Conservation (phyloP, 1,140 invertebrate species). For the Cherax destructor region DNA sequence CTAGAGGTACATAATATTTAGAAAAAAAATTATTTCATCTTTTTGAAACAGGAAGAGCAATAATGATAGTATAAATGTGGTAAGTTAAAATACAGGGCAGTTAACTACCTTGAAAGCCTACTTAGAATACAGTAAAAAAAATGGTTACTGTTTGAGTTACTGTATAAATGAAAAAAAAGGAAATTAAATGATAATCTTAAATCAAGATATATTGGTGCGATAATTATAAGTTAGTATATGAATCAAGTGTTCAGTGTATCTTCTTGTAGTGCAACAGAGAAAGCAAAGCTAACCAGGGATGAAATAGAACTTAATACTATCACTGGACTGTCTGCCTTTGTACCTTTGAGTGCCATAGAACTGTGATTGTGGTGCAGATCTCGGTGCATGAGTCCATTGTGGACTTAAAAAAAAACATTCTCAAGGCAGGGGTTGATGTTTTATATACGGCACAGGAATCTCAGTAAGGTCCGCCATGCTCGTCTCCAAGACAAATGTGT, state of each 20-base stretch:
- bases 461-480: slow-evolving; percentile 37
- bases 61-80: slow-evolving; percentile 60
- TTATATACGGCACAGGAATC: slow-evolving; percentile 53
- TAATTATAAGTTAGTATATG: slow-evolving; percentile 24
- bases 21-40: slow-evolving; percentile 36
- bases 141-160: not conserved
- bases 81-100: slow-evolving; percentile 29
- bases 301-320: slow-evolving; percentile 15
- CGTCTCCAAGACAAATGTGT: slow-evolving; percentile 60
- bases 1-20: slow-evolving; percentile 34
- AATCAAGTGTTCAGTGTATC: slow-evolving; percentile 28
- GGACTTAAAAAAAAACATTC: slow-evolving; percentile 45
- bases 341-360: slow-evolving; percentile 62
- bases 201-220: slow-evolving; percentile 24
- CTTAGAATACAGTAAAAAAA: not conserved
- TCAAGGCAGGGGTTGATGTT: slow-evolving; percentile 45
- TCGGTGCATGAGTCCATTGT: slow-evolving; percentile 33
- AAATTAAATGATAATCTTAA: slow-evolving; percentile 14
- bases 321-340: slow-evolving; percentile 45
- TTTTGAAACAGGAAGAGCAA: slow-evolving; percentile 50
- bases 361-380: slow-evolving; percentile 63
- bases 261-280: slow-evolving; percentile 35
- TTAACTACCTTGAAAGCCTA: slow-evolving; percentile 31
- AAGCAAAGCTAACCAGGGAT: slow-evolving; percentile 35
- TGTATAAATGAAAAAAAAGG: not conserved